Conservation (phyloP, 2,797 vertebrate species). For the Alosa sapidissima region DNA sequence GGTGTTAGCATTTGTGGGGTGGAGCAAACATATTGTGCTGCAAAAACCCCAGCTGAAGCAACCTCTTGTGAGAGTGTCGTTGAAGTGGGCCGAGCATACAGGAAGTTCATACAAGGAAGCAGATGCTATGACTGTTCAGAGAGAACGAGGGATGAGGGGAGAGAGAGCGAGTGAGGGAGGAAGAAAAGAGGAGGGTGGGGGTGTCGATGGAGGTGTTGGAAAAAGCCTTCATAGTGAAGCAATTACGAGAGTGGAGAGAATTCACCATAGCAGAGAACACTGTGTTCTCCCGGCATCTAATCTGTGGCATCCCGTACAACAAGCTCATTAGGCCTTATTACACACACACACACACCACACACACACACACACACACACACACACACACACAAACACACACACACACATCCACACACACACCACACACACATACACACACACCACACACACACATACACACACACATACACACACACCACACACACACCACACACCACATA, state of each 20-base stretch:
- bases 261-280: conserved; percentile 65
- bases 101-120: conserved; percentile 69
- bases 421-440: not conserved
- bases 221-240: conserved; percentile 65
- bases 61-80: conserved; percentile 52
- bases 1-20: conserved; percentile 2
- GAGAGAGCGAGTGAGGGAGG: conserved; percentile 41
- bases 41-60: conserved; percentile 33
- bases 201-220: not conserved
- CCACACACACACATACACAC: too few species aligned
- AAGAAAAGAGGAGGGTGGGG: conserved; percentile 25
- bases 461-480: conserved; percentile 60
- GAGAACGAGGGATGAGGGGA: conserved; percentile 39
- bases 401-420: not conserved
- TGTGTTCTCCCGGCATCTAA: conserved; percentile 68
- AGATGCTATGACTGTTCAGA: conserved; percentile 67
- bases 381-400: not conserved
- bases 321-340: conserved; percentile 74
- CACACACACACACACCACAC: conserved; percentile 62
- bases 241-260: conserved; percentile 70
- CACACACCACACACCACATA: too few species aligned
- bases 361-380: not conserved
- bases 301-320: conserved; percentile 65
- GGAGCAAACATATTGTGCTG: conserved; percentile 34
- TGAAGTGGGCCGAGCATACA: conserved; percentile 56